Conservation (phyloP, 2,797 vertebrate genomes). For the Pempheris klunzingeri region DNA sequence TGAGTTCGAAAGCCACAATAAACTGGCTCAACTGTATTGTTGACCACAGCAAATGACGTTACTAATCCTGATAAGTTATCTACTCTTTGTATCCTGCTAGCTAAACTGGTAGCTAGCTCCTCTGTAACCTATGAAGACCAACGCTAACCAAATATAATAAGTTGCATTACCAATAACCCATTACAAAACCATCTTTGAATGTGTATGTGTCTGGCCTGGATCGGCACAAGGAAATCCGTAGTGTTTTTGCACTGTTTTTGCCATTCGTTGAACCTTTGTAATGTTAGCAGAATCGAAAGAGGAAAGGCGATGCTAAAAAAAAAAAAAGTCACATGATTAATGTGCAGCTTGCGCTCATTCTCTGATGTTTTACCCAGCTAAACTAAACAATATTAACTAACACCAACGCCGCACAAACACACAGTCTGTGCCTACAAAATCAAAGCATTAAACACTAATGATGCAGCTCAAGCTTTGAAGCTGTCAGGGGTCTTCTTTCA, state of each 20-base stretch:
- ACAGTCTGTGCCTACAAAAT: too few species aligned
- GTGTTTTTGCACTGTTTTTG: too few species aligned
- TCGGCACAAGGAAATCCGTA: background rate
- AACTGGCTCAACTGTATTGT: background rate
- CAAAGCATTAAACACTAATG: background rate
- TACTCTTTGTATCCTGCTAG: slow-evolving; percentile 18
- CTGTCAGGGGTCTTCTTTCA: background rate
- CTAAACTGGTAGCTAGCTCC: slow-evolving; percentile 40
- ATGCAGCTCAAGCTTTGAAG: background rate
- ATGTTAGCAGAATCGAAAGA: background rate
- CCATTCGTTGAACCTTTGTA: background rate
- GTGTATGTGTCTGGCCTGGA: too few species aligned
- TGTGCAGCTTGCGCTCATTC: background rate
- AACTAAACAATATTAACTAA: background rate
- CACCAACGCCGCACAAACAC: background rate
- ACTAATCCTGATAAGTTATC: background rate
- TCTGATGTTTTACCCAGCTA: background rate
- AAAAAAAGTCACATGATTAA: slow-evolving; percentile 58
- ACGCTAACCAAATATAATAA: background rate
- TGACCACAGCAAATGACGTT: background rate
- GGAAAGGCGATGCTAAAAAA: background rate
- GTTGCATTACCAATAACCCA: background rate
- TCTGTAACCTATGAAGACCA: background rate
- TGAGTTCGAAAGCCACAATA: slow-evolving; percentile 41
- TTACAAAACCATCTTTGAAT: background rate